Evolutionary conservation across 2,113 vertebrate genomes (phyloP).

Genomic region (Toxotes chatareus): DNA sequence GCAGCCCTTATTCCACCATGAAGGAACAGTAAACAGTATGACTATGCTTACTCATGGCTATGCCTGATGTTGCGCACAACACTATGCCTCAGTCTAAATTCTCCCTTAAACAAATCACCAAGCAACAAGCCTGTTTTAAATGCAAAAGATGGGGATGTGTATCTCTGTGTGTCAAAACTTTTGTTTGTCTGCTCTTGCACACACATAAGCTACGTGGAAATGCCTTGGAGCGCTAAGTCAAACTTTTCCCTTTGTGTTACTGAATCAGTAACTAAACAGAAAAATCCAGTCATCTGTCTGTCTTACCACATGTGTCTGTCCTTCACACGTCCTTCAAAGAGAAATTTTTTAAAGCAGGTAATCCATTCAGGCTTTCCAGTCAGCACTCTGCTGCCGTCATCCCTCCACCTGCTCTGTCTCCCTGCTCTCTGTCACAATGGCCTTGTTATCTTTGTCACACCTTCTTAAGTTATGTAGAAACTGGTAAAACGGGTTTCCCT

Average conservation of each 20-base stretch:
- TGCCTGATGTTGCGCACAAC: not conserved
- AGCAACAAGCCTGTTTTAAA: not conserved
- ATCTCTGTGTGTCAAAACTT: not conserved
- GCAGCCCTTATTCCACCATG: conserved; percentile 25
- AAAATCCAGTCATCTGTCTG: not conserved
- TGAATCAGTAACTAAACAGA: not conserved
- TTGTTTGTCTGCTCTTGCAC: not conserved
- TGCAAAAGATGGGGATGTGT: not conserved
- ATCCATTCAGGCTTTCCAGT: conserved; percentile 4
- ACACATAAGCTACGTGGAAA: not conserved
- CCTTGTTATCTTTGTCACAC: conserved; percentile 80
- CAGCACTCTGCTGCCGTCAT: not conserved
- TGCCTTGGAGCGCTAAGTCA: not conserved
- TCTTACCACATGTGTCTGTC: conserved; percentile 57
- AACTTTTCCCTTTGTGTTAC: not conserved
- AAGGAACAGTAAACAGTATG: conserved; percentile 43
- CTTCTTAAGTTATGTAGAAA: conserved; percentile 84
- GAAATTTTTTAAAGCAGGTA: conserved; percentile 11
- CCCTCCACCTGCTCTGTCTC: conserved; percentile 34
- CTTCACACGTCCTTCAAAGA: conserved; percentile 29
- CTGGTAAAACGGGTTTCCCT: conserved; percentile 75
- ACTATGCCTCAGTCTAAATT: not conserved
- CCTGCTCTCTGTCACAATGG: conserved; percentile 68
- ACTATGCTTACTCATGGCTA: conserved; percentile 9
- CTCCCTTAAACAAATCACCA: not conserved